Evolutionary conservation across 2,113 vertebrate genomes (phyloP).

Genomic region (Bos indicus): DNA sequence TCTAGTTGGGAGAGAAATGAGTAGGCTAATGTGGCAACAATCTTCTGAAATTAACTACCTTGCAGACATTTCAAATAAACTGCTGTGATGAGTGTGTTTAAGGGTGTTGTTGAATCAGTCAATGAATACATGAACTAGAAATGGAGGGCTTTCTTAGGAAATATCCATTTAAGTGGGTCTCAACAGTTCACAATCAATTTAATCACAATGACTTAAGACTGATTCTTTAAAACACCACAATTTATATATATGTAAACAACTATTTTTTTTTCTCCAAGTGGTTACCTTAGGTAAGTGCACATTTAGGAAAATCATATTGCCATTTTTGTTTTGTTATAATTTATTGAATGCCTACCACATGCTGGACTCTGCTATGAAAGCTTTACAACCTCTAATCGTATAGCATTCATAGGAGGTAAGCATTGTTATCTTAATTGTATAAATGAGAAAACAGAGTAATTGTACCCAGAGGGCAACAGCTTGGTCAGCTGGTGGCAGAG

Average conservation of each 20-base stretch:
- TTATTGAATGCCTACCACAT: neutral
- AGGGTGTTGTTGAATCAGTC: neutral
- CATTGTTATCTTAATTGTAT: neutral
- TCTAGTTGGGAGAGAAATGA: neutral
- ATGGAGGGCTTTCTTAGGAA: neutral
- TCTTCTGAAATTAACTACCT: neutral
- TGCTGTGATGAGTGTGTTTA: neutral
- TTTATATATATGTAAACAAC: neutral
- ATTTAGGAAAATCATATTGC: neutral
- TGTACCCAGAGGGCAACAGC: neutral
- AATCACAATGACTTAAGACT: neutral
- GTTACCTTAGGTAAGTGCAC: neutral
- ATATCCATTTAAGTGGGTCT: neutral
- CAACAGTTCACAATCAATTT: neutral
- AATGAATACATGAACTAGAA: neutral
- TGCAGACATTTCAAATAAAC: neutral
- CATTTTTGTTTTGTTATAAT: neutral
- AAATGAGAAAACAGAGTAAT: constrained; percentile 2
- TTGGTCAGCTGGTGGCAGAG: neutral
- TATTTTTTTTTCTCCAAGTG: neutral
- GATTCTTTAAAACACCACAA: neutral
- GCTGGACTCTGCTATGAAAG: neutral
- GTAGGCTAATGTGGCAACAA: neutral
- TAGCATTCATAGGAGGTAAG: neutral
- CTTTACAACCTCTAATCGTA: neutral